Conservation (phyloP, 2,113 vertebrate species). For the Pica pica region DNA sequence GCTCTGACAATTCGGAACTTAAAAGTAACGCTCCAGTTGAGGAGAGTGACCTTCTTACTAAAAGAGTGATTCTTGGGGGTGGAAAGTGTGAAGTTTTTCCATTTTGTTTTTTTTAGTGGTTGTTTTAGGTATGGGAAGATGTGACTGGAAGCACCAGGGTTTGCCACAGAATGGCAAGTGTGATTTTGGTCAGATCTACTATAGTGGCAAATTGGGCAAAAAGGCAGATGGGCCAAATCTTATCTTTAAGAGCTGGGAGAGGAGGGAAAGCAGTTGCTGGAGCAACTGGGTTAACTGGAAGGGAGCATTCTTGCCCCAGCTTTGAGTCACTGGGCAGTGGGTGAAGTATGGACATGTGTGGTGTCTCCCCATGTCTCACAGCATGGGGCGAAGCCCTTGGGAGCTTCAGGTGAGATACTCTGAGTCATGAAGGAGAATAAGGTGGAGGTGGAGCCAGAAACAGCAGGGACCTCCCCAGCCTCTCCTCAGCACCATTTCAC, state of each 20-base stretch:
- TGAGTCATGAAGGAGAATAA: neutral
- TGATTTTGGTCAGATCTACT: neutral
- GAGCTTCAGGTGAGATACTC: neutral
- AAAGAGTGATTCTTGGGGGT: neutral
- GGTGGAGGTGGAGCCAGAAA: neutral
- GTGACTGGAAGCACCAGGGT: neutral
- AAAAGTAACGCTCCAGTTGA: neutral
- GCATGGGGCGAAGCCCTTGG: neutral
- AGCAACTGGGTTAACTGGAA: neutral
- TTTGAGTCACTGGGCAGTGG: neutral
- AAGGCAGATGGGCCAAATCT: neutral
- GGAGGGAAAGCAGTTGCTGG: neutral
- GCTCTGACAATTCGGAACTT: neutral
- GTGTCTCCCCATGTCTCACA: neutral
- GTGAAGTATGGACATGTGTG: neutral
- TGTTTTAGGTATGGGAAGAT: neutral
- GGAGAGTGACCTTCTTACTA: neutral
- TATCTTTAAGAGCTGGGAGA: neutral
- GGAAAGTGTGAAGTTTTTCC: neutral
- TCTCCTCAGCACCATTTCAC: neutral
- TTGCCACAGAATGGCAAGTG: neutral
- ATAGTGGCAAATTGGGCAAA: neutral
- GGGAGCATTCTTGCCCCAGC: neutral
- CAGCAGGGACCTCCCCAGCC: neutral
- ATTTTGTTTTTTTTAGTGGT: rapidly evolving